Conservation (phyloP, 2,797 vertebrate species). For the Euphonia xanthogaster region DNA sequence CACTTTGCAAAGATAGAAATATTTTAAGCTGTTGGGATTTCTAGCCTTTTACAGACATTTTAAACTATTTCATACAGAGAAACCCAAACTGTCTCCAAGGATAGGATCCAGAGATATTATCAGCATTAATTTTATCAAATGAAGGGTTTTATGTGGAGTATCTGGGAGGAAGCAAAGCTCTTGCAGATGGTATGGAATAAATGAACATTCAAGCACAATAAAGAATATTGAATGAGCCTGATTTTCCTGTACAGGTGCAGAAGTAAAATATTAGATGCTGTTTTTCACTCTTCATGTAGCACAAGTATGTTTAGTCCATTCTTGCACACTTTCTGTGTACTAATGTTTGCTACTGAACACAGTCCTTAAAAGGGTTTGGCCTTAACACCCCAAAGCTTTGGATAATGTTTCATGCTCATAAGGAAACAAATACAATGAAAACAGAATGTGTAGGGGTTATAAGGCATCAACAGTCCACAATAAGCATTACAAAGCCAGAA, state of each 20-base stretch:
- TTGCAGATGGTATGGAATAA: conserved; percentile 2
- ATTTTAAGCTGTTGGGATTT: neutral
- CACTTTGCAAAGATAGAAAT: neutral
- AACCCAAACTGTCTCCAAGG: neutral
- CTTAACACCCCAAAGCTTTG: neutral
- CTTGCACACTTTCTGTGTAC: neutral
- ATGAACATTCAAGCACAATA: neutral
- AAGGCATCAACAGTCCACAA: neutral
- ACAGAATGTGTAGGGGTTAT: neutral
- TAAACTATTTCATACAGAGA: neutral
- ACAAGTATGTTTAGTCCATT: conserved; percentile 16
- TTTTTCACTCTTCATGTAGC: neutral
- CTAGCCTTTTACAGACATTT: neutral
- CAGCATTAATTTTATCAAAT: conserved; percentile 6
- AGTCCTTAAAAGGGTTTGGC: neutral
- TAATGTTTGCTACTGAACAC: conserved; percentile 5
- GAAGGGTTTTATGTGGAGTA: neutral
- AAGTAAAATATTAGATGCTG: neutral
- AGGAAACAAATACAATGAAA: neutral
- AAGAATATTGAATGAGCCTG: conserved; percentile 5
- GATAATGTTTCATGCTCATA: neutral
- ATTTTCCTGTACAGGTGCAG: conserved; percentile 8
- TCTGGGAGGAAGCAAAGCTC: neutral
- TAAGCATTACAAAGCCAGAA: neutral
- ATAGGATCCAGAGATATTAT: neutral